Conservation (phyloP, 2,113 vertebrate species). For the Crotalus viridis region DNA sequence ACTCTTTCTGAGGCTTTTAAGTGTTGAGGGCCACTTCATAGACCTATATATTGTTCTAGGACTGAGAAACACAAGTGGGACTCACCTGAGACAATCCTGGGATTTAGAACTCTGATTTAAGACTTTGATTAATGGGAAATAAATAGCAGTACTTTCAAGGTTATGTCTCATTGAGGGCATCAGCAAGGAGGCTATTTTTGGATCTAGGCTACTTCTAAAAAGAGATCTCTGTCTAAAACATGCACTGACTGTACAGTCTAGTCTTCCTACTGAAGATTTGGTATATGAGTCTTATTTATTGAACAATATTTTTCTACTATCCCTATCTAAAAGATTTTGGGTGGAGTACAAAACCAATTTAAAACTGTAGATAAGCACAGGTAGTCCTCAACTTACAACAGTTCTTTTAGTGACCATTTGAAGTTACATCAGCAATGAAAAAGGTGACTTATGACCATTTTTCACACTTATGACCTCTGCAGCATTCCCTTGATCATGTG, state of each 20-base stretch:
- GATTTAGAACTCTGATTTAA: neutral
- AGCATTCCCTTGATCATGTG: no score
- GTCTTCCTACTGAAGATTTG: neutral
- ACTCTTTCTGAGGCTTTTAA: no score
- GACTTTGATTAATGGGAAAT: neutral
- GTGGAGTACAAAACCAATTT: neutral
- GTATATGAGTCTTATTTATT: neutral
- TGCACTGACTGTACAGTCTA: neutral
- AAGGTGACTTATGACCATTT: no score
- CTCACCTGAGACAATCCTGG: neutral
- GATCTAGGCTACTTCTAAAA: neutral
- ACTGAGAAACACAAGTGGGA: neutral
- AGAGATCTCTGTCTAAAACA: neutral
- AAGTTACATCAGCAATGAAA: neutral
- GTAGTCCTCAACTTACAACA: neutral
- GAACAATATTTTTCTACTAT: neutral
- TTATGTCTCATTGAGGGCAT: neutral
- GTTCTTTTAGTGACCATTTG: neutral
- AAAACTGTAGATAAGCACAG: neutral
- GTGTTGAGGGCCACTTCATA: neutral
- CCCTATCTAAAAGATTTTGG: neutral
- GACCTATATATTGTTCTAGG: neutral
- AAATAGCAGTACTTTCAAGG: neutral
- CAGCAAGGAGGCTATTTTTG: neutral
- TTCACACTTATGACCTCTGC: no score